A percentile compares a stretch with the other conserved stretches of the same genome.
These are phyloP conservation scores for Drosophila longiperda DNA, from an alignment of 2,888 invertebrate species.

Conservation along the genomic window DNA sequence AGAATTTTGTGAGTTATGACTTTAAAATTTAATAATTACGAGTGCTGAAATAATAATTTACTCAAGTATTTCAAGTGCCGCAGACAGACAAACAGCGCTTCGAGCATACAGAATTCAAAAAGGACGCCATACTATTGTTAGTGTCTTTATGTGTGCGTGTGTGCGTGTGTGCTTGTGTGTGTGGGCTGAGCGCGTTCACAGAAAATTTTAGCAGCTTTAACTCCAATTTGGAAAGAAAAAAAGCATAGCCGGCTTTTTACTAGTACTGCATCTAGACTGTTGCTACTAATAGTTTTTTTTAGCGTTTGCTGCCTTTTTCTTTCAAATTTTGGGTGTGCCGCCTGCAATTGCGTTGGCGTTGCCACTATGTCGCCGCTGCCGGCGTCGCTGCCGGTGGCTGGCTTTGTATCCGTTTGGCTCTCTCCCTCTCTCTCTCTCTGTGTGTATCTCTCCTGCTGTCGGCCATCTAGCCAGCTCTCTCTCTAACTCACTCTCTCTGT, in stretches of 20 bases:
- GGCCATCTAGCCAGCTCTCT: conserved; percentile 7
- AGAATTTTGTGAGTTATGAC: conserved; percentile 46
- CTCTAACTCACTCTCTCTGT: conserved; percentile 39
- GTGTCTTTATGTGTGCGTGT: conserved; percentile 48
- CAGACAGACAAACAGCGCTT: conserved; percentile 30
- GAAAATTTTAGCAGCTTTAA: conserved; percentile 25
- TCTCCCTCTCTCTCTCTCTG: conserved; percentile 30
- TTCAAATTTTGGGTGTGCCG: conserved; percentile 81
- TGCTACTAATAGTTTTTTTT: conserved; percentile 43
- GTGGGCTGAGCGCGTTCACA: conserved; percentile 35
- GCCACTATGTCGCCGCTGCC: conserved; percentile 78
- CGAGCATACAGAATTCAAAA: conserved; percentile 54
- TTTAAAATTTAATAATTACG: conserved; percentile 32
- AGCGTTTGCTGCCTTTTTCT: conserved; percentile 57
- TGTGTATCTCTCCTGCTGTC: conserved; percentile 12
- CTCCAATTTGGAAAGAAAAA: not conserved
- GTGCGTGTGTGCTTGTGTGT: conserved; percentile 16
- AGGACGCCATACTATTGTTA: conserved; percentile 69
- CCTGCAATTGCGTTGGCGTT: conserved; percentile 78
- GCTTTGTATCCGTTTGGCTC: conserved; percentile 77
- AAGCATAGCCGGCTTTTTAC: conserved; percentile 7
- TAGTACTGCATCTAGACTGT: not conserved
- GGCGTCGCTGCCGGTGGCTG: conserved; percentile 73
- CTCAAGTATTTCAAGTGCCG: conserved; percentile 32
- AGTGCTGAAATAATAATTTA: conserved; percentile 21